Conservation (phyloP, 2,888 invertebrate species). For the Apeira syringaria region DNA sequence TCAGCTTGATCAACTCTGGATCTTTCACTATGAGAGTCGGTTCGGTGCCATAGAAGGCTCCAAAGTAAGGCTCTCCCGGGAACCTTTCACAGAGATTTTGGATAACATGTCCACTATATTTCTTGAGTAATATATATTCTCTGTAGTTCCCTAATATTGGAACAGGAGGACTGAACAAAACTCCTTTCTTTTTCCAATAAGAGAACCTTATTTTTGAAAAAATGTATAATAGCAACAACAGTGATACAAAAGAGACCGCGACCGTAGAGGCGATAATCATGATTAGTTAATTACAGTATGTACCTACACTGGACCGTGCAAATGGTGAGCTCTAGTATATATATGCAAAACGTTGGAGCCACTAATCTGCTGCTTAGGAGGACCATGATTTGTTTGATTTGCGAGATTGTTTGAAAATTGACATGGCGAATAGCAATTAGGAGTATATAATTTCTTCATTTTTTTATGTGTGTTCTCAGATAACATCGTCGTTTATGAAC, state of each 20-base stretch:
- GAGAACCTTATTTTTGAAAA: slow-evolving; percentile 39
- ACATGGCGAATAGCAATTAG: too few species aligned
- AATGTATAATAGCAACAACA: slow-evolving; percentile 30
- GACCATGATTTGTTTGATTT: too few species aligned
- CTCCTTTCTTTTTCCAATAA: slow-evolving; percentile 54
- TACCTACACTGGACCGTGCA: not conserved
- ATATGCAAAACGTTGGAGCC: not conserved
- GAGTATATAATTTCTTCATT: too few species aligned
- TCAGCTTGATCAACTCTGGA: slow-evolving; percentile 52
- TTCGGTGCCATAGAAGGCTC: slow-evolving; percentile 58
- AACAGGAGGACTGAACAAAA: slow-evolving; percentile 42
- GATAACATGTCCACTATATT: slow-evolving; percentile 34
- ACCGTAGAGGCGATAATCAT: not conserved
- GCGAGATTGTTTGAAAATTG: too few species aligned
- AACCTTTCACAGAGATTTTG: slow-evolving; percentile 49
- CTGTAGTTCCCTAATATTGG: slow-evolving; percentile 58
- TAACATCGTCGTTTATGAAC: too few species aligned
- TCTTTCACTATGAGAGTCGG: slow-evolving; percentile 59
- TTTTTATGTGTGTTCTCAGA: too few species aligned
- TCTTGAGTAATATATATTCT: slow-evolving; percentile 44
- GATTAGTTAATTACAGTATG: not conserved
- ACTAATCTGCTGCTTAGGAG: not conserved
- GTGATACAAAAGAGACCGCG: not conserved
- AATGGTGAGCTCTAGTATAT: not conserved
- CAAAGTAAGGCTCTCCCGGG: slow-evolving; percentile 51